Evolutionary conservation across 2,888 invertebrate species (phyloP), one percentile per base, ranked within the genome.

Genomic region (Phrixothrix hirtus): DNA sequence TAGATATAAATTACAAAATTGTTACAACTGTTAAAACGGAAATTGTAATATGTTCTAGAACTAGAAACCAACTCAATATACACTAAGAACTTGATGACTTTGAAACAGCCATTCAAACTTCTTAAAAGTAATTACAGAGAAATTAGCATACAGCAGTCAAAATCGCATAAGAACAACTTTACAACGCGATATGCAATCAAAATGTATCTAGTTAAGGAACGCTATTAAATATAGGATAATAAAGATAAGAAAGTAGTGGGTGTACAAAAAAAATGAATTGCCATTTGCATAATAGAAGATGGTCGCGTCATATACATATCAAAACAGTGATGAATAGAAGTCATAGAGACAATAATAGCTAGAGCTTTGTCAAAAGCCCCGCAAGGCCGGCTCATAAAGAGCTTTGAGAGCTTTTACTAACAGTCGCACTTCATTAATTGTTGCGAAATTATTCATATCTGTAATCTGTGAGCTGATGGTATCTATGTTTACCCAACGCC

Each of bases 381-480:
- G 60, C 49, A 60, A 63, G 66, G 66, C 62, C 61, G 59, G 62
- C 66, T 66, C 68, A 62, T 66, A 67, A 67, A 68, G 67, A 65
- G 70, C 69, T 70, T 70, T 69, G 65, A 69, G 66, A 66, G 70
- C 70, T 69, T 70, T 67, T 62, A 66, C 64, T 61, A 66, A 66
- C 69, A 63, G 65, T 64, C 66, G 65, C 69, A 70, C 72, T 71
- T 69, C 71, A 72, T 73, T 73, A 72, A 71, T 70, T 69, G 73
- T 68, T 63, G 63, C 60, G 68, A 70, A 73, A 73, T 73, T 73
- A 73, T 73, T 73, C 73, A 73, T 72, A 70, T 69, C 69, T 66
- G 62, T 72, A 73, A 73, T 73, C 71, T 72, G 70, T 71, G 66
- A 67, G 70, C 71, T 71, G 73, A 72, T 73, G 69, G 66, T 70